Evolutionary conservation across 2,888 invertebrate species (phyloP).

Genomic region (Scaptomyza caliginosa): DNA sequence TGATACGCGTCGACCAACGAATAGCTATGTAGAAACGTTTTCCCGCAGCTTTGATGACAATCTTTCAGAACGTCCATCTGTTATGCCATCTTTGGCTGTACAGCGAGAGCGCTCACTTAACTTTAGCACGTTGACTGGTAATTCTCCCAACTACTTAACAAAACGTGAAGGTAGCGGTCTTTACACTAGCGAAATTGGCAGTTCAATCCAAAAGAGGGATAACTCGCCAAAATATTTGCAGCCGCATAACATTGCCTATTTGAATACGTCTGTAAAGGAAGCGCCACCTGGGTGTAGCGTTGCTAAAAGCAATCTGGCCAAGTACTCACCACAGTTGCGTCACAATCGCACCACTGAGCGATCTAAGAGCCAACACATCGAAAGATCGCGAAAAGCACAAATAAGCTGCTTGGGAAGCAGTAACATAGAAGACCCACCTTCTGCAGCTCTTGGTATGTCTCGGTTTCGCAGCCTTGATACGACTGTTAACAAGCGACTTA

Average conservation of each 20-base stretch:
- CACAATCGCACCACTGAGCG: constrained; percentile 80
- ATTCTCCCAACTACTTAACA: constrained; percentile 83
- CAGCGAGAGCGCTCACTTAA: constrained; percentile 82
- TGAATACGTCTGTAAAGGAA: constrained; percentile 81
- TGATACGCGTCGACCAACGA: constrained; percentile 81
- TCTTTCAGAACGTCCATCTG: constrained; percentile 75
- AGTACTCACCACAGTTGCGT: constrained; percentile 72
- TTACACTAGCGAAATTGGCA: constrained; percentile 52
- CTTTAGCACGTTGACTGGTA: constrained; percentile 83
- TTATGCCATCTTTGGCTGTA: constrained; percentile 58
- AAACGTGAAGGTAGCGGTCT: constrained; percentile 79
- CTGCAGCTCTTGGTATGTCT: constrained; percentile 84
- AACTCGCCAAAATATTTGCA: constrained; percentile 83
- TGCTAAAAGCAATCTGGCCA: constrained; percentile 34
- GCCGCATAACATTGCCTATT: constrained; percentile 80
- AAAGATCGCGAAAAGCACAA: constrained; percentile 86
- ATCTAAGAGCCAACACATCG: constrained; percentile 78
- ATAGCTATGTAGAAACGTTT: constrained; percentile 83
- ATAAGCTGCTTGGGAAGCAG: constrained; percentile 82
- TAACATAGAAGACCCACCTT: constrained; percentile 33
- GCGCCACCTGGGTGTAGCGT: constrained; percentile 80
- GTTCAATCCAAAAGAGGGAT: constrained; percentile 80
- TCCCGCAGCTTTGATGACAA: constrained; percentile 84
- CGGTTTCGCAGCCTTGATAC: constrained; percentile 88
- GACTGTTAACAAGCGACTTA: constrained; percentile 83